Percentiles rank a stretch among this genome's conserved stretches.
phyloP scores from a whole-genome alignment of 53 echinoderm and acorn worm genomes.

The Glandiceps talaboti region DNA sequence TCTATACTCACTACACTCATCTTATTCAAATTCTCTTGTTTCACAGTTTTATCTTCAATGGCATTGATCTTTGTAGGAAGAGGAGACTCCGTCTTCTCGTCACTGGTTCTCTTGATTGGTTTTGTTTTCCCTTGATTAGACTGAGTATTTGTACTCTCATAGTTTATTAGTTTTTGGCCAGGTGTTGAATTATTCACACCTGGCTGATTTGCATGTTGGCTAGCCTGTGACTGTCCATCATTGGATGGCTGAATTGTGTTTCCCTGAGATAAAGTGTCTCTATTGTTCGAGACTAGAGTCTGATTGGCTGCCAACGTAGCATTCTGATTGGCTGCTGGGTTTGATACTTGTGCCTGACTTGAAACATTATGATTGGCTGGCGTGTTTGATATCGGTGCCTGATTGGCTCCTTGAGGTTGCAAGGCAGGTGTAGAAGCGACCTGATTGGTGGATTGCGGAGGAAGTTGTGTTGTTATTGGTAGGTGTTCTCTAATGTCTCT shows the following conservation, averaged over 20 bases:
- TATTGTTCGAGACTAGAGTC: not conserved
- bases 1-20: not conserved
- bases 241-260: not conserved
- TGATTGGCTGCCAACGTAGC: not conserved
- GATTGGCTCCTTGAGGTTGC: not conserved
- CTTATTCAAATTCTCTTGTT: not conserved
- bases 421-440: not conserved
- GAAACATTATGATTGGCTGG: too few species aligned
- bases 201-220: not conserved
- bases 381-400: too few species aligned
- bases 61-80: not conserved
- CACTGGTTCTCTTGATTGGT: not conserved
- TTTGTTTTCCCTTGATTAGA: not conserved
- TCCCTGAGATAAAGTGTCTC: not conserved
- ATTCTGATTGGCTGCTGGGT: not conserved
- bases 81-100: not conserved
- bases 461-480: constrained; percentile 11
- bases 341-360: not conserved
- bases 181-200: not conserved
- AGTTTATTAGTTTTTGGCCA: not conserved
- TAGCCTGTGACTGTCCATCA: not conserved
- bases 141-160: not conserved
- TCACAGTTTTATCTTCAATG: not conserved
- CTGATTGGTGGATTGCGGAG: not conserved
- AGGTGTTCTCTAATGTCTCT: constrained; percentile 30